Evolutionary conservation across 2,797 vertebrate genomes (phyloP).

Genomic region (Salmo trutta): DNA sequence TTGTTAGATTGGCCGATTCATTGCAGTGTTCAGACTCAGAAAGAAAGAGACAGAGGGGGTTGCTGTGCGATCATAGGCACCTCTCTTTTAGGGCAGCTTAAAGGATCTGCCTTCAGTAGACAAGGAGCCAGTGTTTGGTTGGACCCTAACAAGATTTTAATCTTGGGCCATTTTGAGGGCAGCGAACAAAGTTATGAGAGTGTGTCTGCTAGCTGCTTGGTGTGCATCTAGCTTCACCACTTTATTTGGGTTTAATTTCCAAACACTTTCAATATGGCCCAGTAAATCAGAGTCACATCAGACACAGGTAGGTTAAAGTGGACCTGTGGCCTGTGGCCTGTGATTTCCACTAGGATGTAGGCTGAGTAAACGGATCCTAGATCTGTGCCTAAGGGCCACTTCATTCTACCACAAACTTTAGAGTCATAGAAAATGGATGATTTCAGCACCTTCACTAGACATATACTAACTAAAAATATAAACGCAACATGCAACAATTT

Average conservation of each 20-base stretch:
- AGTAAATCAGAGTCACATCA: slow-evolving; percentile 60
- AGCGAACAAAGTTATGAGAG: slow-evolving; percentile 3
- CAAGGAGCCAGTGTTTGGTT: slow-evolving; percentile 8
- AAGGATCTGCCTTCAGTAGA: background rate
- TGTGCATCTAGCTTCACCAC: slow-evolving; percentile 11
- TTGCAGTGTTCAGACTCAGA: background rate
- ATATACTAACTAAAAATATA: slow-evolving; percentile 1
- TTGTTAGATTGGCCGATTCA: background rate
- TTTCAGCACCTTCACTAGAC: slow-evolving; percentile 8
- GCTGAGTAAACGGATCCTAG: background rate
- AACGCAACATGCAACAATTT: too few species aligned
- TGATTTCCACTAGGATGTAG: slow-evolving; percentile 6
- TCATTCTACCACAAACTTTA: background rate
- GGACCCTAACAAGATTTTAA: slow-evolving; percentile 12
- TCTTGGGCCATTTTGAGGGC: slow-evolving; percentile 36
- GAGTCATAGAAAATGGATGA: background rate
- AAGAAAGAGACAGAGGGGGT: too few species aligned
- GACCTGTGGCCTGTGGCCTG: slow-evolving; percentile 42
- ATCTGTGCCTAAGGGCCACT: background rate
- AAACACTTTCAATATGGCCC: slow-evolving; percentile 39
- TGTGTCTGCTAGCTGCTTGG: slow-evolving; percentile 3
- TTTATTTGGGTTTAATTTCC: slow-evolving; percentile 35
- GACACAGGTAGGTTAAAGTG: slow-evolving; percentile 54
- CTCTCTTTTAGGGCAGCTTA: slow-evolving; percentile 10
- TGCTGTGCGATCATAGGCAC: slow-evolving; percentile 5